These are phyloP conservation scores for Andrena fulva DNA, from an alignment of 2,888 invertebrate genomes.

Conservation along the genomic window DNA sequence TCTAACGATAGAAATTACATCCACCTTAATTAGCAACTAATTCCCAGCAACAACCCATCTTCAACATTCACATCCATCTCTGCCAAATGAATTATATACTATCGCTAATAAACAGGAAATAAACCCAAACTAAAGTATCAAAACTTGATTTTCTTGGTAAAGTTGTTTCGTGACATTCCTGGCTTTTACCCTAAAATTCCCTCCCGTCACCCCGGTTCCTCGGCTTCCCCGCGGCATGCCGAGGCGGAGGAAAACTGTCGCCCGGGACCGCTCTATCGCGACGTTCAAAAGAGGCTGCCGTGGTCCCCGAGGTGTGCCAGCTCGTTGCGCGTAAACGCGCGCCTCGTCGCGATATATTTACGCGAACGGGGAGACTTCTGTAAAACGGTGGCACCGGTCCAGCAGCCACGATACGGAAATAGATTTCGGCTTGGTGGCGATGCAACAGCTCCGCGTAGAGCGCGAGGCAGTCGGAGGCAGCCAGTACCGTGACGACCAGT, in stretches of 20 bases:
- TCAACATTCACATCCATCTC: neutral
- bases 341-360: slow-evolving; percentile 80
- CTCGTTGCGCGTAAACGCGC: slow-evolving; percentile 33
- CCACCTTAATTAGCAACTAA: neutral
- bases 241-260: neutral
- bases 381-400: slow-evolving; percentile 82
- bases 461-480: slow-evolving; percentile 55
- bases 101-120: neutral
- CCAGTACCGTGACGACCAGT: slow-evolving; percentile 77
- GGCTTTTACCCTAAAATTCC: too few relatives aligned
- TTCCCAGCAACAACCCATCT: neutral
- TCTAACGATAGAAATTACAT: slow-evolving; percentile 4
- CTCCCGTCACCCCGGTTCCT: neutral
- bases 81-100: neutral
- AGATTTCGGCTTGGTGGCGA: slow-evolving; percentile 73
- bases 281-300: slow-evolving; percentile 4
- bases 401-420: slow-evolving; percentile 77
- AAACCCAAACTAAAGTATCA: too few relatives aligned
- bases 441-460: slow-evolving; percentile 69
- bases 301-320: slow-evolving; percentile 23
- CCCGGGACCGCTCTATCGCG: neutral
- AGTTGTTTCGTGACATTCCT: too few relatives aligned
- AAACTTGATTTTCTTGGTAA: too few relatives aligned
- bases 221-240: neutral
- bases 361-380: slow-evolving; percentile 82